Percentiles rank a stretch among this genome's conserved stretches.
phyloP scores from a whole-genome alignment of 2,113 vertebrate species.

The Paraplagusia blochii region DNA sequence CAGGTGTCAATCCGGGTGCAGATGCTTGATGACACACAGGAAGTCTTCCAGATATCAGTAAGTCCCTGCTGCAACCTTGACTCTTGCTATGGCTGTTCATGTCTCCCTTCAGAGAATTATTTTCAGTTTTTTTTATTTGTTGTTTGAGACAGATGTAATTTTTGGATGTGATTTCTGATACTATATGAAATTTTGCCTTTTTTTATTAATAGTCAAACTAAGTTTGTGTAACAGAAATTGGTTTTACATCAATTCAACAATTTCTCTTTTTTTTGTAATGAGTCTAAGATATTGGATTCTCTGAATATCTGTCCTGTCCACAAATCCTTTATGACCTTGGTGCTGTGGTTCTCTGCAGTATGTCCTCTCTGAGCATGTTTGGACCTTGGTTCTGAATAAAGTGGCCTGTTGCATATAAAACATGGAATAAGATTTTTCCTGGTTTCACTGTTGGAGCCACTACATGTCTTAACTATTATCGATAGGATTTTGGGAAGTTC shows the following conservation, averaged over 20 bases:
- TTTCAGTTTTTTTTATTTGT: no score
- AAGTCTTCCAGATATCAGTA: constrained; percentile 92
- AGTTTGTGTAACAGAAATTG: no score
- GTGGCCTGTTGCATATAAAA: background rate
- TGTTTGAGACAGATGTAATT: no score
- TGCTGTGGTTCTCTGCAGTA: constrained; percentile 14
- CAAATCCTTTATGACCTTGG: constrained; percentile 22
- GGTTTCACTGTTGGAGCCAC: constrained; percentile 4
- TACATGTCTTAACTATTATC: constrained; percentile 4
- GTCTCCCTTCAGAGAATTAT: no score
- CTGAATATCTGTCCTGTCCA: constrained; percentile 13
- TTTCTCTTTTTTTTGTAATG: constrained; percentile 5
- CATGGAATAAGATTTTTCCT: background rate
- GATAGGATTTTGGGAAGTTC: constrained; percentile 20
- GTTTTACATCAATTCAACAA: no score
- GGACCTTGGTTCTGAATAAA: constrained; percentile 16
- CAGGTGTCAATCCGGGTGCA: constrained; percentile 88
- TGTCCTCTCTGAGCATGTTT: constrained; percentile 18
- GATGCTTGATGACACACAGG: constrained; percentile 94
- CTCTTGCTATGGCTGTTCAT: background rate
- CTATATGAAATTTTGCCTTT: no score
- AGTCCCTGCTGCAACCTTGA: constrained; percentile 45
- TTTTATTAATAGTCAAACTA: no score
- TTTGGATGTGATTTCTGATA: no score
- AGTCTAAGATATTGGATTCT: constrained; percentile 17